Conservation (phyloP, 2,888 invertebrate genomes). For the Poecilobothrus nobilitatus region DNA sequence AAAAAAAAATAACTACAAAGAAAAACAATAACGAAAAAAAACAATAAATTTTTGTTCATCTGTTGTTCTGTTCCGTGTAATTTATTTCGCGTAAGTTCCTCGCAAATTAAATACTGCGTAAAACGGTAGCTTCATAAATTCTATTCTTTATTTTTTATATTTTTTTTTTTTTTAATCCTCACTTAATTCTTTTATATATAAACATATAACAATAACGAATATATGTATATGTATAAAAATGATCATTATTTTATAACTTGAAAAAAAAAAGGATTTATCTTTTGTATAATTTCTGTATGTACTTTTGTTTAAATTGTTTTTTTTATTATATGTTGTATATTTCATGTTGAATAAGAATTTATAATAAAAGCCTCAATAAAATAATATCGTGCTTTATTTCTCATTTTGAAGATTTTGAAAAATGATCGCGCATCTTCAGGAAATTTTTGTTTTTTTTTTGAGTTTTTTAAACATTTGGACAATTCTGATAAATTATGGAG, state of each 20-base stretch:
- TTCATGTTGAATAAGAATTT: background rate
- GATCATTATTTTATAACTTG: background rate
- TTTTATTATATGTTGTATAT: too few species aligned
- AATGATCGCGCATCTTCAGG: background rate
- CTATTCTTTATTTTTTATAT: background rate
- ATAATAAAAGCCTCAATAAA: background rate
- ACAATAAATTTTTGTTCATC: too few species aligned
- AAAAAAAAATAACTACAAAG: too few species aligned
- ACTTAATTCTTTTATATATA: background rate
- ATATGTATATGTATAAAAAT: too few species aligned
- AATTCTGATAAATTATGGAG: too few species aligned
- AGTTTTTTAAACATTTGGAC: too few species aligned
- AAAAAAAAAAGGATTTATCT: background rate
- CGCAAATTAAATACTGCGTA: slow-evolving; percentile 1
- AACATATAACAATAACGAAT: too few species aligned
- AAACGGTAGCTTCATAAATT: slow-evolving; percentile 1
- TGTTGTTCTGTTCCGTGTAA: background rate
- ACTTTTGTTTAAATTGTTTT: too few species aligned
- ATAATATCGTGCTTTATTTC: slow-evolving; percentile 1
- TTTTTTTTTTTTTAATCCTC: background rate
- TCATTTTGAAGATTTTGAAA: background rate
- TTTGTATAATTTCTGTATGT: background rate
- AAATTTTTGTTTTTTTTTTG: too few species aligned
- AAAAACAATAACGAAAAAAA: too few species aligned
- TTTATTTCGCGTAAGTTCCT: background rate